Percentiles rank a stretch among this genome's conserved stretches.
Evolutionary conservation across 2,113 vertebrate species (phyloP).

Genomic region (Narcine bancroftii): DNA sequence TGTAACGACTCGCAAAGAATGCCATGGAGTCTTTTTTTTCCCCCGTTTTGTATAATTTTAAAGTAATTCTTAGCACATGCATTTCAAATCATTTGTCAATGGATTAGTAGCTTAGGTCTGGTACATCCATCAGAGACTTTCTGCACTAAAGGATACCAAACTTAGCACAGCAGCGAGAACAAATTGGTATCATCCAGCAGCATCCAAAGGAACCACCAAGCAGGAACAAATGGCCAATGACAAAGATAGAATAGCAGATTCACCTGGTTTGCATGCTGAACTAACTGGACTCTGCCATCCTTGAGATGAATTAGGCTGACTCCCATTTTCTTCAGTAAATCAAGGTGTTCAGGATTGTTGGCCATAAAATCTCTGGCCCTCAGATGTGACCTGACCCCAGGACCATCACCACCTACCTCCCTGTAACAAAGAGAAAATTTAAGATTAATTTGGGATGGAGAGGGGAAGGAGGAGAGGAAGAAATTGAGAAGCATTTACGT

Average conservation of each 20-base stretch:
- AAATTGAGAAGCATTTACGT: too few relatives aligned
- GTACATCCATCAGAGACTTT: not conserved
- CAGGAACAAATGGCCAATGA: too few relatives aligned
- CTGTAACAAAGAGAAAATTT: constrained; percentile 50
- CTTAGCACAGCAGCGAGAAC: too few relatives aligned
- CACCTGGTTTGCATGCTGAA: constrained; percentile 94
- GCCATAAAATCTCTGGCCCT: constrained; percentile 98
- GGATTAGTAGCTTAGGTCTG: not conserved
- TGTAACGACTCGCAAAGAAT: not conserved
- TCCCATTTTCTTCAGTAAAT: constrained; percentile 93
- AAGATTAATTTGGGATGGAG: constrained; percentile 43
- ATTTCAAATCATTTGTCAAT: not conserved
- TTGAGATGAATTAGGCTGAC: constrained; percentile 96
- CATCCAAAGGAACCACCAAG: too few relatives aligned
- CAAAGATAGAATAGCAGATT: constrained; percentile 35
- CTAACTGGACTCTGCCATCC: constrained; percentile 89
- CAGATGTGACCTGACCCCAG: constrained; percentile 73
- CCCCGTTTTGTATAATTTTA: too few relatives aligned
- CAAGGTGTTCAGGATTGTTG: constrained; percentile 91
- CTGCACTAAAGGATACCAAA: too few relatives aligned
- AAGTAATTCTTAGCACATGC: too few relatives aligned
- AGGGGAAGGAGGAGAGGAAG: not conserved
- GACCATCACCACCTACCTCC: constrained; percentile 64
- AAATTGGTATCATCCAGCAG: too few relatives aligned
- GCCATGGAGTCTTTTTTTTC: not conserved